These are phyloP conservation scores for Folsomia candida DNA, from an alignment of 2,888 invertebrate genomes.

Conservation along the genomic window DNA sequence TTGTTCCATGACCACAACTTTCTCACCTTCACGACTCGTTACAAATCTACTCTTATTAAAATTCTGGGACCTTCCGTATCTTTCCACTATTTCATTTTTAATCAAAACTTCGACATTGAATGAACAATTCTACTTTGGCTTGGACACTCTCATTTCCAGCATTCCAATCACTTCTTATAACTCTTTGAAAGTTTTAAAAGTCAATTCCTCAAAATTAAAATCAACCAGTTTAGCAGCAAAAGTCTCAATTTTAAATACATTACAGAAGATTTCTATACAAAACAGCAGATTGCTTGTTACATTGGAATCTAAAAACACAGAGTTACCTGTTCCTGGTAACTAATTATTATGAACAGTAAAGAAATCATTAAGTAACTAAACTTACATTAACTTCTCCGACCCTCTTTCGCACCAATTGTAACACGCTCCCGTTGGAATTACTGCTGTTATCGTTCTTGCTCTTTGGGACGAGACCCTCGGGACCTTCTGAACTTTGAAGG, in stretches of 20 bases:
- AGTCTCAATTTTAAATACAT: too few relatives aligned
- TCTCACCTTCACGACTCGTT: conserved; percentile 13
- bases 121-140: conserved; percentile 28
- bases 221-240: too few relatives aligned
- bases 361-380: too few relatives aligned
- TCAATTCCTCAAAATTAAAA: background rate
- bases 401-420: conserved; percentile 47
- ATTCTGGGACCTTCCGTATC: conserved; percentile 9
- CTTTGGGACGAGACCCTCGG: conserved; percentile 29
- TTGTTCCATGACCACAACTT: conserved; percentile 8
- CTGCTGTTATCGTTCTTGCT: conserved; percentile 21
- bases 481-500: conserved; percentile 39
- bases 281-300: too few relatives aligned
- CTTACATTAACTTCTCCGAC: conserved; percentile 45
- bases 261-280: too few relatives aligned
- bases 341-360: too few relatives aligned
- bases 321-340: too few relatives aligned
- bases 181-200: background rate
- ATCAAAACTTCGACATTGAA: conserved; percentile 17
- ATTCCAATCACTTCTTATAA: conserved; percentile 19
- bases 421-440: conserved; percentile 38
- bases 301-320: too few relatives aligned
- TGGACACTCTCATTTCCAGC: conserved; percentile 8
- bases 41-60: conserved; percentile 18
- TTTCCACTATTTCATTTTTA: background rate